Evolutionary conservation across 2,113 vertebrate genomes (phyloP), one percentile per base, ranked within the genome.

Genomic region (Struthidea cinerea): DNA sequence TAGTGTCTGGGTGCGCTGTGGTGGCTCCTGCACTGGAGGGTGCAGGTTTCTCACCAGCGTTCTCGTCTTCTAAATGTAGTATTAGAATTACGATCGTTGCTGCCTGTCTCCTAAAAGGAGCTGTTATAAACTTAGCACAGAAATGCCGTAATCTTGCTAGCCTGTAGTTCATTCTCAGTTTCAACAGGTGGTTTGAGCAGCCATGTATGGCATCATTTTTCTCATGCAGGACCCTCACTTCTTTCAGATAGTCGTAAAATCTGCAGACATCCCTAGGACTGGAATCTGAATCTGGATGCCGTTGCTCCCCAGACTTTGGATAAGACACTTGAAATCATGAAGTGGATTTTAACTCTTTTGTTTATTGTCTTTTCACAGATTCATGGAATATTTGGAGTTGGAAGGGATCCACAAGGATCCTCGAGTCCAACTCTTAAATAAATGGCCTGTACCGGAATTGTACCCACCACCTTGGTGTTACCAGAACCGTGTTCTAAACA

Each of bases 381-480:
- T 61, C 15, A 6, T 20, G 16, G 33, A 37, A 22, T 78, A 4
- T 69, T 33, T 16, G 16, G 39, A 46, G 39, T 20, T 46, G n/a
- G 12, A 87, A 53, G 19, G 15, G 10, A n/a, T 46, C 33, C 23
- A 16, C 55, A 53, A 39, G 63, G 33, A 53, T 47, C n/a, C 28
- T 70, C 4, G 0, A 46, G 23, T 69, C 7, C 23, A 69, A 6
- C 23, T 61, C 39, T 61, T 53, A 53, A 28, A 7, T 46, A 53
- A 78, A 16, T 39, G 18, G 20, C 11, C 22, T 4, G 0, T 8
- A 16, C 0, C 0, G 33, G 12, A 13, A 28, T 61, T 39, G 39
- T 19, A 39, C 10, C 55, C 33, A 46, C 33, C 46, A n/a, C 73
- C 39, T 44, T 69, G 23, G 15, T 28, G 19, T 46, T 46, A 39